These are phyloP conservation scores for Drymodes brunneopygia DNA, from an alignment of 2,113 vertebrate genomes.

Conservation along the genomic window DNA sequence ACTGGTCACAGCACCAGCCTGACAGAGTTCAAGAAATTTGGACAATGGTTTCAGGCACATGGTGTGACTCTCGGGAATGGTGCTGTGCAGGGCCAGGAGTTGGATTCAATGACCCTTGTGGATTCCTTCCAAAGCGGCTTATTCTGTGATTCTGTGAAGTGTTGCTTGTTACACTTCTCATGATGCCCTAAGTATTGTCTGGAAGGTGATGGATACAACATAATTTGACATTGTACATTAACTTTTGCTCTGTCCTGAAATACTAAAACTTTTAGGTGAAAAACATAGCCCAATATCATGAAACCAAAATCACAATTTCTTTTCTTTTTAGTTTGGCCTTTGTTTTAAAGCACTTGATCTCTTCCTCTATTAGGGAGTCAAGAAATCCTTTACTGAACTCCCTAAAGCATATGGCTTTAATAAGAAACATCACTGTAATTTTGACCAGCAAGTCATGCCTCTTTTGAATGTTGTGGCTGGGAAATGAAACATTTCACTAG, in stretches of 20 bases:
- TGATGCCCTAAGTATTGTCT: not conserved
- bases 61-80: not conserved
- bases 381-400: not conserved
- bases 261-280: not conserved
- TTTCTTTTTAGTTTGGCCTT: not conserved
- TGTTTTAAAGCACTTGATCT: not conserved
- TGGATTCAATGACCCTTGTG: not conserved
- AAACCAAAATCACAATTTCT: not conserved
- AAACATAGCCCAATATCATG: not conserved
- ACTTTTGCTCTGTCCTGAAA: not conserved
- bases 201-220: not conserved
- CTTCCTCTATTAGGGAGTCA: not conserved
- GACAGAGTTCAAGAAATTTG: not conserved
- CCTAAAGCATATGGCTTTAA: not conserved
- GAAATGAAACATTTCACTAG: constrained; percentile 21
- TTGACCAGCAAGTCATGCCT: not conserved
- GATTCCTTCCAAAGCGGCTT: not conserved
- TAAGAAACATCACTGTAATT: not conserved
- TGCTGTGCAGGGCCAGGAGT: not conserved
- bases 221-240: not conserved
- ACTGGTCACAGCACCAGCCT: not conserved
- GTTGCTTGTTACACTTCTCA: not conserved
- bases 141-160: not conserved
- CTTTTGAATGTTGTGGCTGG: not conserved
- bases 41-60: not conserved